Percentiles rank a stretch among this genome's conserved stretches.
Evolutionary conservation across 1,140 invertebrate genomes (phyloP).

Genomic region (Chironomus tepperi): DNA sequence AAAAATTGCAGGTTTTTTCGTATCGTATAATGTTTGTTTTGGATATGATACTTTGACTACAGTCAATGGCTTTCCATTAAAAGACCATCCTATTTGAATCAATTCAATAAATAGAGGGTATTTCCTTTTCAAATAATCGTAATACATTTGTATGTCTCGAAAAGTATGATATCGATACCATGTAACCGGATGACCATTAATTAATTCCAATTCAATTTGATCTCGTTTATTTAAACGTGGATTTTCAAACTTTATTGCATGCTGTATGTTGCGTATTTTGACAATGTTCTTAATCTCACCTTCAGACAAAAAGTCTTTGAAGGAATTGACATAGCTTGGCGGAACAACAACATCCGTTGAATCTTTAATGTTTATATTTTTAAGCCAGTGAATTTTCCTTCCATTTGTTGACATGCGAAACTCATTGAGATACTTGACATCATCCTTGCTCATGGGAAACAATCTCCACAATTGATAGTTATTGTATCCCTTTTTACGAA

Average conservation of each 20-base stretch:
- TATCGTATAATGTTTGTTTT: not conserved
- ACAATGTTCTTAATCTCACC: constrained; percentile 56
- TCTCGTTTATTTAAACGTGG: constrained; percentile 51
- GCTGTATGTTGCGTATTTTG: constrained; percentile 63
- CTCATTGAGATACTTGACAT: constrained; percentile 34
- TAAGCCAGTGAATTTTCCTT: constrained; percentile 37
- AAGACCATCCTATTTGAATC: constrained; percentile 58
- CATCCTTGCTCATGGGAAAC: constrained; percentile 33
- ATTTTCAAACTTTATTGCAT: constrained; percentile 56
- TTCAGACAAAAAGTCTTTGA: constrained; percentile 54
- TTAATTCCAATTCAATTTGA: constrained; percentile 45
- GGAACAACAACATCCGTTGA: constrained; percentile 62
- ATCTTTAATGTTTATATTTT: constrained; percentile 43
- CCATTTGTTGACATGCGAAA: constrained; percentile 36
- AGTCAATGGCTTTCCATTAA: constrained; percentile 59
- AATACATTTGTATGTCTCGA: constrained; percentile 54
- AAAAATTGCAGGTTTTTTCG: constrained; percentile 2
- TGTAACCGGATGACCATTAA: constrained; percentile 53
- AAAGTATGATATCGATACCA: constrained; percentile 63
- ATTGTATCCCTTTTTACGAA: constrained; percentile 32
- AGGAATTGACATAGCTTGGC: constrained; percentile 50
- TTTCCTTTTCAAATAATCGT: constrained; percentile 56
- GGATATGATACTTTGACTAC: constrained; percentile 46
- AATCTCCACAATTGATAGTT: constrained; percentile 39
- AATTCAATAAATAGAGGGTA: constrained; percentile 55